Evolutionary conservation across 2,113 vertebrate genomes (phyloP), one percentile per base, ranked within the genome.

Genomic region (Spea bombifrons): DNA sequence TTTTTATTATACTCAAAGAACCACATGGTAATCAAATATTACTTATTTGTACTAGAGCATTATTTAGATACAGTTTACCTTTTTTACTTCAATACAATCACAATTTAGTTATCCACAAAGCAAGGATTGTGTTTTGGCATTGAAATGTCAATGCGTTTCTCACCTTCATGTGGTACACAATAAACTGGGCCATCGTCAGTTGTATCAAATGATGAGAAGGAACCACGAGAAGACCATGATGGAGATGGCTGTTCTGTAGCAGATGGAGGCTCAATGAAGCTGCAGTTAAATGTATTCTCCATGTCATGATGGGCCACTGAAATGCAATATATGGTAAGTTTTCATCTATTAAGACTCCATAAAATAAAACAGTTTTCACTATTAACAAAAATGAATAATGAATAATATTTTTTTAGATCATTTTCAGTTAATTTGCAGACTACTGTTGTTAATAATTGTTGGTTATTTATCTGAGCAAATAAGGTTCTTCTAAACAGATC

Each of bases 181-280:
- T 99, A 99, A 70, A 98, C 96, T 0, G 96, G 97, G 2, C 96
- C 96, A 81, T 99, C 97, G 0, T 99, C 97, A 0, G 90, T 95
- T 13, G 95, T 98, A 87, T 99, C 97, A 0, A 97, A 99, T 65
- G 97, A 99, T 9, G 96, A 99, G 88, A 99, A 99, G 66, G 97
- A 99, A 80, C 94, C 97, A 0, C 94, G 93, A 68, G 96, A 99
- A 0, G 97, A 99, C 97, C 97, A 99, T 7, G 96, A 96, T 0
- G 95, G 95, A 0, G 95, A 96, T 5, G 94, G 96, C 86, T 97
- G 96, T 82, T 98, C 97, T 59, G 92, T 90, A 65, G 92, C 92
- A 0, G 95, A 96, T 0, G 96, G 95, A 0, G 96, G 97, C 84
- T 98, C 97, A 7, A 99, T 93, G 88, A 97, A 99, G 86, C 97